Evolutionary conservation across 30 jellyfish, hydroid and myxozoan species (phyloP).

Genomic region (Aurelia sp.): DNA sequence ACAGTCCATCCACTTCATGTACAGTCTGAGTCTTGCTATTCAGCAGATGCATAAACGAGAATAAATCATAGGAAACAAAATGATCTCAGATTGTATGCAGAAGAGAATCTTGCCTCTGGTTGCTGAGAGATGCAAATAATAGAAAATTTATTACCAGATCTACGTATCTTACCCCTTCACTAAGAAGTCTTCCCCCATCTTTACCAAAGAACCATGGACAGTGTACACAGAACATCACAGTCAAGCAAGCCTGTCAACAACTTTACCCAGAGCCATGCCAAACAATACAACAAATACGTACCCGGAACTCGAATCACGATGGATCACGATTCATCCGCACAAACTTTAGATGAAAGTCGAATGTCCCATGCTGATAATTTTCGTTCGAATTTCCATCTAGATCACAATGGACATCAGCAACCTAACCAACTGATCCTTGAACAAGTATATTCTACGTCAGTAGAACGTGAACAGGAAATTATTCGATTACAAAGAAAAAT

Average conservation of each 20-base stretch:
- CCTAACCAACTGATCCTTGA: constrained; percentile 28
- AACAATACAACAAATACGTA: not conserved
- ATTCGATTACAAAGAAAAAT: constrained; percentile 57
- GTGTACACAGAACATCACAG: not conserved
- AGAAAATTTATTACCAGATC: too few relatives aligned
- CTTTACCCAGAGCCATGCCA: not conserved
- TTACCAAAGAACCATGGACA: not conserved
- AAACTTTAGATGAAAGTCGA: constrained; percentile 63
- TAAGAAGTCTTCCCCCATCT: too few relatives aligned
- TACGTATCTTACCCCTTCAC: too few relatives aligned
- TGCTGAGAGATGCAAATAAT: too few relatives aligned
- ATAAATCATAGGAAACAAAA: too few relatives aligned
- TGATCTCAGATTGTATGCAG: too few relatives aligned
- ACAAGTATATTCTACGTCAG: constrained; percentile 15
- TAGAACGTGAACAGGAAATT: constrained; percentile 56
- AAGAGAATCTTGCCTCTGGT: too few relatives aligned
- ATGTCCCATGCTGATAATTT: constrained; percentile 46
- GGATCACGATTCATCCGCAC: constrained; percentile 65
- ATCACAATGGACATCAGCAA: not conserved
- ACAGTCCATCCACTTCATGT: too few relatives aligned
- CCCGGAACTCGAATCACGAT: constrained; percentile 37
- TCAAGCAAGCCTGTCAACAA: not conserved
- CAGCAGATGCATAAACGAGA: too few relatives aligned
- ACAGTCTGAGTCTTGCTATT: too few relatives aligned
- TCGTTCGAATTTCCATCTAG: not conserved